phyloP scores from a whole-genome alignment of 2,113 vertebrate genomes.

The Callorhinus ursinus region DNA sequence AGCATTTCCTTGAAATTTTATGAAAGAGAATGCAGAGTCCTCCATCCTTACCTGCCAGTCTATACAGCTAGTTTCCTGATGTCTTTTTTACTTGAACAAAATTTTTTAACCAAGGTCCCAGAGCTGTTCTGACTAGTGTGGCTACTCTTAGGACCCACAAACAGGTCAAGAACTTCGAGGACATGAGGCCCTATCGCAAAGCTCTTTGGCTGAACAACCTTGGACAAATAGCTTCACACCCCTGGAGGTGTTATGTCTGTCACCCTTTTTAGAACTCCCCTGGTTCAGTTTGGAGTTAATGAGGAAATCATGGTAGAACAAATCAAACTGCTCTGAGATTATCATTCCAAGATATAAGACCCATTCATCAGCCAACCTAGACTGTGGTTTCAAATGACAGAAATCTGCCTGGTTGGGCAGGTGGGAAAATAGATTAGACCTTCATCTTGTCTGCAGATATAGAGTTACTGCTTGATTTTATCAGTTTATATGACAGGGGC shows the following conservation, averaged over 20 bases:
- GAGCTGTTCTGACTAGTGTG: neutral
- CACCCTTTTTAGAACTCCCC: neutral
- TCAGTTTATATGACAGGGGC: neutral
- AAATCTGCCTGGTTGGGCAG: conserved; percentile 5
- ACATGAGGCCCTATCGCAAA: neutral
- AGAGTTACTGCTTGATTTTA: neutral
- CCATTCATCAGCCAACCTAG: conserved; percentile 12
- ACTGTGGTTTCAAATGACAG: neutral
- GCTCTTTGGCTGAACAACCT: neutral
- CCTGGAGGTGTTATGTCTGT: neutral
- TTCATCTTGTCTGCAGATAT: neutral
- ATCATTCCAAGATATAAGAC: conserved; percentile 20
- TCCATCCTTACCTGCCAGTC: neutral
- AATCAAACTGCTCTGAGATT: neutral
- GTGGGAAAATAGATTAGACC: neutral
- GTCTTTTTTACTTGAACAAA: neutral
- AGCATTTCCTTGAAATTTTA: neutral
- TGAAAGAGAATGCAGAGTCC: neutral
- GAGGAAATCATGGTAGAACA: neutral
- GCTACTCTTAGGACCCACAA: neutral
- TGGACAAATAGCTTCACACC: neutral
- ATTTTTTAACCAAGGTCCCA: neutral
- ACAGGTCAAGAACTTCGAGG: neutral
- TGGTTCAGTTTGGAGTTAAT: conserved; percentile 3
- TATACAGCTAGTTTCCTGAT: neutral